Evolutionary conservation across 2,113 vertebrate genomes (phyloP).

Genomic region (Mustelus asterias): DNA sequence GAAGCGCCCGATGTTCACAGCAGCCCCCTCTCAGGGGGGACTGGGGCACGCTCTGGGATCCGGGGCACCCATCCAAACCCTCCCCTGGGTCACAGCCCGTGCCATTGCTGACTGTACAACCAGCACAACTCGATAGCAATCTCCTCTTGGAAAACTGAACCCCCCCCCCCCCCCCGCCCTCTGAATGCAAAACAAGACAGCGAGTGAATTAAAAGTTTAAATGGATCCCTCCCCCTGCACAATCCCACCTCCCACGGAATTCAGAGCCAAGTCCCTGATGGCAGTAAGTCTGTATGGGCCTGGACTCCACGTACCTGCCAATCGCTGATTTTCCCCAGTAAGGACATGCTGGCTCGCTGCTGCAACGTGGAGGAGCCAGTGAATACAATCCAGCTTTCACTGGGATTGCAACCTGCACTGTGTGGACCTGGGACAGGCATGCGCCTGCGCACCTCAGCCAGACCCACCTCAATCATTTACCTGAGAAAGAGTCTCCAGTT

Average conservation of each 20-base stretch:
- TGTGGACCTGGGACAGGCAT: not conserved
- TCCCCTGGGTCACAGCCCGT: not conserved
- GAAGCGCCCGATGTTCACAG: not conserved
- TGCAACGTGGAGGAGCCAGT: not conserved
- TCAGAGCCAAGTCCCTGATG: too few relatives aligned
- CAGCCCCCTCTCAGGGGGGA: not conserved
- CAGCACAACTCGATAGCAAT: too few relatives aligned
- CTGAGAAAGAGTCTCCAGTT: not conserved
- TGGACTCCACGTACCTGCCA: not conserved
- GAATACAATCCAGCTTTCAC: not conserved
- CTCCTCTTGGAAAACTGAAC: not conserved
- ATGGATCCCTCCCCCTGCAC: not conserved
- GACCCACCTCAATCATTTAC: not conserved
- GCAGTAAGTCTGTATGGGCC: not conserved
- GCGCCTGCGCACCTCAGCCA: not conserved
- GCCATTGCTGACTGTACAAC: not conserved
- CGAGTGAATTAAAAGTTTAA: not conserved
- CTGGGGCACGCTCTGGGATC: not conserved
- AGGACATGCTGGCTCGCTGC: not conserved
- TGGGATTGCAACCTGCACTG: not conserved
- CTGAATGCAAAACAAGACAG: not conserved
- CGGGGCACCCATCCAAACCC: too few relatives aligned
- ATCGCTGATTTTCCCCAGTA: not conserved
- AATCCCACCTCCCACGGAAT: not conserved
- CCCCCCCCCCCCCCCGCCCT: too few relatives aligned